A percentile compares a stretch with the other conserved stretches of the same genome.
Evolutionary conservation across 2,888 invertebrate species (phyloP).

Genomic region (Macaria liturata): DNA sequence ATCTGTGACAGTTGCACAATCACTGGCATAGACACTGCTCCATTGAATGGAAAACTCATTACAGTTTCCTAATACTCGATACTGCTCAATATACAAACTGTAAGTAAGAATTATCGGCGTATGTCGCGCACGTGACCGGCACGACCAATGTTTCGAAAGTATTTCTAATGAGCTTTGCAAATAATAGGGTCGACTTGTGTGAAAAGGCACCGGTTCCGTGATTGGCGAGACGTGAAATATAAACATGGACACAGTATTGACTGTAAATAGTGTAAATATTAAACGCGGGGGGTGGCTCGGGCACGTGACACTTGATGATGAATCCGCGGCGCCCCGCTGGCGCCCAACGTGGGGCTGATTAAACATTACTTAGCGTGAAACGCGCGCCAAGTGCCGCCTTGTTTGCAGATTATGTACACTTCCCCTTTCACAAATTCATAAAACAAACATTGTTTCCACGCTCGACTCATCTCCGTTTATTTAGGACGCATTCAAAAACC

Average conservation of each 20-base stretch:
- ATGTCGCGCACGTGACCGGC: constrained; percentile 26
- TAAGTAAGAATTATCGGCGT: constrained; percentile 29
- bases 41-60: constrained; percentile 19
- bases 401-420: constrained; percentile 42
- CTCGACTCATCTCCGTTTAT: constrained; percentile 41
- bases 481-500: constrained; percentile 44
- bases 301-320: constrained; percentile 37
- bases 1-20: constrained; percentile 17
- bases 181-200: constrained; percentile 30
- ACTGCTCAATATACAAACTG: constrained; percentile 9
- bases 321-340: constrained; percentile 39
- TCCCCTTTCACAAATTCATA: constrained; percentile 34
- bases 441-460: constrained; percentile 42
- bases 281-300: constrained; percentile 33
- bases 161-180: constrained; percentile 31
- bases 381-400: constrained; percentile 45
- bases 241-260: constrained; percentile 54
- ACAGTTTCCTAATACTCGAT: constrained; percentile 14
- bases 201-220: constrained; percentile 35
- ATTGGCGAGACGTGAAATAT: constrained; percentile 55
- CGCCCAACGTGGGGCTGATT: constrained; percentile 44
- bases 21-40: constrained; percentile 6
- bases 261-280: constrained; percentile 36
- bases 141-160: constrained; percentile 19
- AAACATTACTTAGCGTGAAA: constrained; percentile 32